A percentile compares a stretch with the other conserved stretches of the same genome.
These are phyloP conservation scores for Drymonia ruficornis DNA, from an alignment of 2,888 invertebrate genomes.

Conservation along the genomic window DNA sequence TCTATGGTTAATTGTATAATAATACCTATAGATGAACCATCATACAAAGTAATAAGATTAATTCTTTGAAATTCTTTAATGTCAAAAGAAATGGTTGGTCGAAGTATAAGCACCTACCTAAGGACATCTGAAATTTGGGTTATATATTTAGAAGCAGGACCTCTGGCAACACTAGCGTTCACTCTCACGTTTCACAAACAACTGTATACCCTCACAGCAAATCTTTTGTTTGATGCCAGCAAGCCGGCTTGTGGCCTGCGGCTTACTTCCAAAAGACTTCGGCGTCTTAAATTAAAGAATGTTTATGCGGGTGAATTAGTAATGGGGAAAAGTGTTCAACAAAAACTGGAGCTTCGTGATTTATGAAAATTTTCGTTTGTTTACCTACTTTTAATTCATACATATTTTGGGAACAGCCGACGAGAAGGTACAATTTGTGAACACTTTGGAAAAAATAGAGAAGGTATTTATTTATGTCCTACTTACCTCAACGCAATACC, in stretches of 20 bases:
- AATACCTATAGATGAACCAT: too few species aligned
- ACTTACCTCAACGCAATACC: too few species aligned
- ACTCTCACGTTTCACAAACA: background rate
- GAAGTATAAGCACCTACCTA: too few species aligned
- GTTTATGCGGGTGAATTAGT: conserved; percentile 20
- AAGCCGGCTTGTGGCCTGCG: conserved; percentile 18
- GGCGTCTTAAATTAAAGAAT: conserved; percentile 13
- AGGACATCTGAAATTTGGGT: background rate
- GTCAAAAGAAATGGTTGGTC: too few species aligned
- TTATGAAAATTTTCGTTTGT: background rate
- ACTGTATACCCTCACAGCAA: conserved; percentile 15
- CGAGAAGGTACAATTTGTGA: too few species aligned
- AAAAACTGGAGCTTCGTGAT: conserved; percentile 8
- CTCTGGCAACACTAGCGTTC: background rate
- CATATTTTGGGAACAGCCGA: too few species aligned
- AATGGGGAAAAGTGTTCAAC: conserved; percentile 11
- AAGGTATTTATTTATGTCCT: too few species aligned
- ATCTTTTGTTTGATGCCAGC: conserved; percentile 26
- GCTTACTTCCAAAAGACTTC: conserved; percentile 15
- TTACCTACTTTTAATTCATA: background rate
- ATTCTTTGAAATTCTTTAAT: too few species aligned
- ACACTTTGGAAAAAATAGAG: too few species aligned
- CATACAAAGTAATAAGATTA: too few species aligned
- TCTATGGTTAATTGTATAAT: too few species aligned
- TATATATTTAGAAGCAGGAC: background rate